A percentile compares a stretch with the other conserved stretches of the same genome.
Conservation (phyloP, 2,888 invertebrate species). For the Pharmacophagus antenor region DNA sequence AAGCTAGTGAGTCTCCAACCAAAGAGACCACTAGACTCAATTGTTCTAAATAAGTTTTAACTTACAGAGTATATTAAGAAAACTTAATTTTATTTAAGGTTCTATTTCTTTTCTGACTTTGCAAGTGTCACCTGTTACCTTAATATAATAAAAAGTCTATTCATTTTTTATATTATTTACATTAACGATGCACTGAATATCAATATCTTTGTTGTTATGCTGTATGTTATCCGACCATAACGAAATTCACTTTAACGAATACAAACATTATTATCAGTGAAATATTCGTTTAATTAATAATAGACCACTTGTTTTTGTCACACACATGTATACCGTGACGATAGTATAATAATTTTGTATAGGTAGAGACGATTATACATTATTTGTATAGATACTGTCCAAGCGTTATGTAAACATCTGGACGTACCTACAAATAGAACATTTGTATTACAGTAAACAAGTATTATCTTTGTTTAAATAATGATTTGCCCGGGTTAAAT, state of each 20-base stretch:
- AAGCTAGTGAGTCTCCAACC: too few relatives aligned
- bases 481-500: conserved; percentile 22
- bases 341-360: conserved; percentile 31
- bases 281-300: conserved; percentile 34
- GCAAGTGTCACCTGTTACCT: too few relatives aligned
- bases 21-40: too few relatives aligned
- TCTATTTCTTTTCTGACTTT: too few relatives aligned
- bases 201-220: conserved; percentile 1
- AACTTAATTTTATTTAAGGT: too few relatives aligned
- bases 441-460: conserved; percentile 19
- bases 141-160: neutral
- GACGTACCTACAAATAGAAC: conserved; percentile 15
- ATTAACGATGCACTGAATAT: conserved; percentile 4
- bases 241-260: conserved; percentile 38
- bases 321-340: conserved; percentile 34
- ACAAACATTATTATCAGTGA: conserved; percentile 52
- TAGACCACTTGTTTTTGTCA: conserved; percentile 31
- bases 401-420: conserved; percentile 25
- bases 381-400: conserved; percentile 23
- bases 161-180: conserved; percentile 1
- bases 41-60: too few relatives aligned
- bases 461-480: conserved; percentile 29
- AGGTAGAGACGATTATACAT: conserved; percentile 26
- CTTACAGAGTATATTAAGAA: too few relatives aligned
- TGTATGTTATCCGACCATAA: neutral